Conservation (phyloP, 2,888 invertebrate species). For the Capitulum mitella region DNA sequence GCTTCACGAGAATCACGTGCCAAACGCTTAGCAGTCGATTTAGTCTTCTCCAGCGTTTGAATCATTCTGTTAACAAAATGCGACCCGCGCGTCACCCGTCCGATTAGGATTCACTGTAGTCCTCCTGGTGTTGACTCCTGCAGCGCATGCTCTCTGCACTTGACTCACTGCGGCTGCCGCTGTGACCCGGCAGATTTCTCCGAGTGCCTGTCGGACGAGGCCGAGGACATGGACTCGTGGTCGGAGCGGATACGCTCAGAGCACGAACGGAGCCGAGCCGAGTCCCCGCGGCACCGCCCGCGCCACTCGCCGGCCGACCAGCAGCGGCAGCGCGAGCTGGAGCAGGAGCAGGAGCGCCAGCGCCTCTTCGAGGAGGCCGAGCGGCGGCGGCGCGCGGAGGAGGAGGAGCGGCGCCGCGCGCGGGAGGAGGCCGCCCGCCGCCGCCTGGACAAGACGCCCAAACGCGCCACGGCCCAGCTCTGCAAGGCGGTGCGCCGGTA, state of each 20-base stretch:
- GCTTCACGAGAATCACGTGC: no score
- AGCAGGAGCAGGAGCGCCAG: conserved; percentile 10
- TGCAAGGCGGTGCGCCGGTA: neutral
- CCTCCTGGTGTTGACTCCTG: no score
- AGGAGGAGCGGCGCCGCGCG: neutral
- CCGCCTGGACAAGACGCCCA: neutral
- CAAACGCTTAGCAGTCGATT: no score
- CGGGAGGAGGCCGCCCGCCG: neutral
- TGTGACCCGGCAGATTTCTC: neutral
- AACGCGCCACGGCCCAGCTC: neutral
- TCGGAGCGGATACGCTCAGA: neutral
- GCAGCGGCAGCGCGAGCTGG: neutral
- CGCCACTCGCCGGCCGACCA: neutral
- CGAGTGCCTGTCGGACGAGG: neutral
- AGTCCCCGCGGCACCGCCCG: neutral
- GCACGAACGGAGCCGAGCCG: neutral
- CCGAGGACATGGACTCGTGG: neutral
- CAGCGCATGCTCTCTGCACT: no score
- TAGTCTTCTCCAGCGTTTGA: no score
- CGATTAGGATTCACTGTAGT: no score
- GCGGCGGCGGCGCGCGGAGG: neutral
- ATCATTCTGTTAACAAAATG: no score
- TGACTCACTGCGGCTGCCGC: no score
- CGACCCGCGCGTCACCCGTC: no score
- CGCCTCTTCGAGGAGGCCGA: neutral